These are phyloP conservation scores for Tetragnatha versicolor DNA, from an alignment of 1,140 invertebrate genomes.

Conservation along the genomic window DNA sequence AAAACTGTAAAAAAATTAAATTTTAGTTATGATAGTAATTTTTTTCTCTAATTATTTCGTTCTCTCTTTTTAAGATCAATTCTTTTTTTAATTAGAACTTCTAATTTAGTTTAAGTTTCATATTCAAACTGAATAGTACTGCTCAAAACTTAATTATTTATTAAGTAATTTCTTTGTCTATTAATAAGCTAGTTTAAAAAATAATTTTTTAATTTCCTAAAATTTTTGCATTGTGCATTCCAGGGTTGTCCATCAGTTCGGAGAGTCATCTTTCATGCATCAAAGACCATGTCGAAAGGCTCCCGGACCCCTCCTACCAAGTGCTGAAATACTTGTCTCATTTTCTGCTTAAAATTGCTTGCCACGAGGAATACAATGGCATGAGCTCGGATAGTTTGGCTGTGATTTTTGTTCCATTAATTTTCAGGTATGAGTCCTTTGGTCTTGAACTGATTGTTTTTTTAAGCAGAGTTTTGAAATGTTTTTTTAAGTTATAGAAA, in stretches of 20 bases:
- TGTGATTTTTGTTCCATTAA: slow-evolving; percentile 66
- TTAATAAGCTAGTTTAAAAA: not conserved
- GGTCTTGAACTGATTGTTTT: too few species aligned
- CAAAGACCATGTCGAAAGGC: slow-evolving; percentile 52
- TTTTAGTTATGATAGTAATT: too few species aligned
- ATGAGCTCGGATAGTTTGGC: slow-evolving; percentile 64
- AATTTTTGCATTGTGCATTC: too few species aligned
- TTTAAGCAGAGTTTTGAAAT: too few species aligned
- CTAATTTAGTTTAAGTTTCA: too few species aligned
- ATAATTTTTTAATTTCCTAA: not conserved
- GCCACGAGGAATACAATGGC: slow-evolving; percentile 63
- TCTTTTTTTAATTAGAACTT: too few species aligned
- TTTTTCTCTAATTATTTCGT: too few species aligned
- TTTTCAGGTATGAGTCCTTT: slow-evolving; percentile 66
- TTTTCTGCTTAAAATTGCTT: slow-evolving; percentile 63
- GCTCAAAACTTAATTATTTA: not conserved
- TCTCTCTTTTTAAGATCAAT: too few species aligned
- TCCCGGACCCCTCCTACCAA: slow-evolving; percentile 63
- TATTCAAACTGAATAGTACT: not conserved
- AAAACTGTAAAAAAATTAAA: too few species aligned
- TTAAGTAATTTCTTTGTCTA: not conserved
- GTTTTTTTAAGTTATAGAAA: too few species aligned
- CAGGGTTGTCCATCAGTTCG: slow-evolving; percentile 21
- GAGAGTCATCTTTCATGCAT: slow-evolving; percentile 49
- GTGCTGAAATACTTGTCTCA: slow-evolving; percentile 63